Conservation (phyloP, 1,140 invertebrate species). For the Samia ricini region DNA sequence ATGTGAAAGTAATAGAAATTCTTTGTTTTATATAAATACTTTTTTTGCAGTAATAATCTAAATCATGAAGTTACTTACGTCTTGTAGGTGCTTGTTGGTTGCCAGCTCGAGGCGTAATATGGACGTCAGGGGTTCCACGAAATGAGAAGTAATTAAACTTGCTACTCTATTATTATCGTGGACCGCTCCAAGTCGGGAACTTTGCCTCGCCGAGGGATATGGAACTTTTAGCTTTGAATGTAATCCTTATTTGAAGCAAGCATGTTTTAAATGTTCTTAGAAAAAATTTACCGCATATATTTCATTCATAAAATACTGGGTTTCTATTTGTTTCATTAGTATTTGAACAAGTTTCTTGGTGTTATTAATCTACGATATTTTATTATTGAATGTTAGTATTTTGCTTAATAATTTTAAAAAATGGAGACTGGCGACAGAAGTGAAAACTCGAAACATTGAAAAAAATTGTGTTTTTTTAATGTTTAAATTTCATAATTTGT, state of each 20-base stretch:
- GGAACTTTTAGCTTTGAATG: slow-evolving; percentile 47
- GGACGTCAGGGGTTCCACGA: slow-evolving; percentile 24
- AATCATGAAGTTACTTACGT: neutral
- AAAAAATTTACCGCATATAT: neutral
- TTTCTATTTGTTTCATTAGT: neutral
- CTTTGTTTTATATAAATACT: no score
- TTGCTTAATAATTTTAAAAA: no score
- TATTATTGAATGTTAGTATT: no score
- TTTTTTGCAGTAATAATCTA: neutral
- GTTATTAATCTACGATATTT: no score
- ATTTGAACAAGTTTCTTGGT: neutral
- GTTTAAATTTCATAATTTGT: no score
- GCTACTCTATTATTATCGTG: slow-evolving; percentile 59
- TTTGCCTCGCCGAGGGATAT: slow-evolving; percentile 41
- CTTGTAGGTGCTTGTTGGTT: slow-evolving; percentile 1
- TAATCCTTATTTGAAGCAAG: slow-evolving; percentile 42
- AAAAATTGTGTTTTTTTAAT: no score
- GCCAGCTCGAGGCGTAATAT: slow-evolving; percentile 14
- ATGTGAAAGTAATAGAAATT: no score
- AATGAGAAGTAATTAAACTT: slow-evolving; percentile 68
- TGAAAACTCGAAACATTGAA: no score
- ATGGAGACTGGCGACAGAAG: no score
- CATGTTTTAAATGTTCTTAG: slow-evolving; percentile 34
- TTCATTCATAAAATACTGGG: neutral
- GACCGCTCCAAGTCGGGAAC: slow-evolving; percentile 42